These are phyloP conservation scores for Entomobrya multifasciata DNA, from an alignment of 2,888 invertebrate genomes.

Conservation along the genomic window DNA sequence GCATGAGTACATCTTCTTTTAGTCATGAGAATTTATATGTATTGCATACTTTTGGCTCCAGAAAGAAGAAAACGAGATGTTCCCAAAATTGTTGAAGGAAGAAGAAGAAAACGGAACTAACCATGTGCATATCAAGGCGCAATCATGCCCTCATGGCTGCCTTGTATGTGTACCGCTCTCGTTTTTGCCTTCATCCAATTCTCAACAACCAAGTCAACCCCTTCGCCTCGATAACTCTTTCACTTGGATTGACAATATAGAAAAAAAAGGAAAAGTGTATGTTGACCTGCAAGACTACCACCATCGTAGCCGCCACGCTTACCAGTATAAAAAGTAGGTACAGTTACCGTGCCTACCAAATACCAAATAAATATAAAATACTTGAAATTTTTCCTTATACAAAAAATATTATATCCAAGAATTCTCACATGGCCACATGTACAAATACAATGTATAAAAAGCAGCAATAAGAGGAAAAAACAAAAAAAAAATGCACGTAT, in stretches of 20 bases:
- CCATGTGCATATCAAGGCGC: not conserved
- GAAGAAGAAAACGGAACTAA: not conserved
- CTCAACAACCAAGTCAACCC: slow-evolving; percentile 40
- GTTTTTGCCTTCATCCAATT: slow-evolving; percentile 43
- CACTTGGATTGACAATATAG: slow-evolving; percentile 68
- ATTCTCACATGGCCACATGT: slow-evolving; percentile 46
- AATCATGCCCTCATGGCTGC: not conserved
- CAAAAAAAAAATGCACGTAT: not conserved
- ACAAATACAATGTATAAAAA: too few species aligned
- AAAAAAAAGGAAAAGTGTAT: slow-evolving; percentile 41
- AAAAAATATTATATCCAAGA: slow-evolving; percentile 28
- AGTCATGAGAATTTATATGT: slow-evolving; percentile 21
- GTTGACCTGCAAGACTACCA: too few species aligned
- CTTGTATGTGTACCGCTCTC: not conserved
- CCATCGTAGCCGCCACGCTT: too few species aligned
- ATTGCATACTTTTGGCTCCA: slow-evolving; percentile 51
- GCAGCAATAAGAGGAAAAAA: not conserved
- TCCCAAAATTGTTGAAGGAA: not conserved
- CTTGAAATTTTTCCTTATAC: not conserved
- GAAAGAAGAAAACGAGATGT: too few species aligned
- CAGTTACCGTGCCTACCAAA: too few species aligned
- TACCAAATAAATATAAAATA: too few species aligned
- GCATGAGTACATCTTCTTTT: slow-evolving; percentile 17
- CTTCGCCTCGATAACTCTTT: slow-evolving; percentile 67
- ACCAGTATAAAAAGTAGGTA: too few species aligned